Conservation (phyloP, 1,140 invertebrate genomes). For the Neodiprion lecontei region DNA sequence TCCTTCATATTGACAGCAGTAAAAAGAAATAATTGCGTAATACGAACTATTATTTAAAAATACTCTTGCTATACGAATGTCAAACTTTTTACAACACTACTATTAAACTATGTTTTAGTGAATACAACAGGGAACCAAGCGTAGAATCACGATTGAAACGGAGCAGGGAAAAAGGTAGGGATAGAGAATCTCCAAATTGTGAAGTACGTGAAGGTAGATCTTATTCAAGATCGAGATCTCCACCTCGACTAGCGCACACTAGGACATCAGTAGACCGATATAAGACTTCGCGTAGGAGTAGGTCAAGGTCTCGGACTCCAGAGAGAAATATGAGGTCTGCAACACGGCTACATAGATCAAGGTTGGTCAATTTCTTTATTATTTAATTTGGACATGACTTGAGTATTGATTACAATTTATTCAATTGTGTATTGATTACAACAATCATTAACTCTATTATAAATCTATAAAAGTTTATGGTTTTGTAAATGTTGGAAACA, state of each 20-base stretch:
- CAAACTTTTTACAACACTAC: too few species aligned
- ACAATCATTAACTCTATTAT: too few species aligned
- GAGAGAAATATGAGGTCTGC: constrained; percentile 29
- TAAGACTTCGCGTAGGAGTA: constrained; percentile 26
- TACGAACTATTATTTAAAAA: background rate
- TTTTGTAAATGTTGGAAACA: too few species aligned
- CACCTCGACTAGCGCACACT: background rate
- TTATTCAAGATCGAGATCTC: constrained; percentile 38
- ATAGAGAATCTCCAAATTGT: background rate
- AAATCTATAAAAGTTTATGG: too few species aligned
- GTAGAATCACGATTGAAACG: background rate
- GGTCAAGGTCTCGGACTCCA: constrained; percentile 35
- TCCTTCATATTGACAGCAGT: too few species aligned
- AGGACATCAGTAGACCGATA: background rate
- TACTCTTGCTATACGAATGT: background rate
- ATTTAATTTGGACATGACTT: too few species aligned
- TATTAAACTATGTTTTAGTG: background rate
- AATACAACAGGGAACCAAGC: background rate
- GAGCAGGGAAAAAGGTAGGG: background rate
- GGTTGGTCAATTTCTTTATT: constrained; percentile 28
- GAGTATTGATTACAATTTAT: too few species aligned
- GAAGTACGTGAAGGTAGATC: background rate
- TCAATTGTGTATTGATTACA: too few species aligned
- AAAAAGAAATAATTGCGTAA: too few species aligned
- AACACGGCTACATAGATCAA: constrained; percentile 37